Conservation (phyloP, 53 echinoderm and acorn worm species). For the Holothuria leucospilota region DNA sequence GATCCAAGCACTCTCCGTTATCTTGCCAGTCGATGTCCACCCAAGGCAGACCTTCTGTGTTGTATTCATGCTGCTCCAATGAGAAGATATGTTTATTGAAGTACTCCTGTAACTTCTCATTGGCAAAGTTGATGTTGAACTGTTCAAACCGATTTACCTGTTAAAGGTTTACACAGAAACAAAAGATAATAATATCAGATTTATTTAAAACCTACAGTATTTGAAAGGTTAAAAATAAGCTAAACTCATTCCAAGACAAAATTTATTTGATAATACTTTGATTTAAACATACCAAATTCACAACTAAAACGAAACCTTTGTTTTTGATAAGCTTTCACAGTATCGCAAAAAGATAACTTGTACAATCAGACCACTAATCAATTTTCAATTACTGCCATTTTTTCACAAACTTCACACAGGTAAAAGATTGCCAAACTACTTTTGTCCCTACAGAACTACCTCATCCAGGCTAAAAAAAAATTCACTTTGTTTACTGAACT, state of each 20-base stretch:
- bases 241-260: neutral
- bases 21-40: slow-evolving; percentile 98
- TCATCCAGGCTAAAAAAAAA: no score
- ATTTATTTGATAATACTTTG: no score
- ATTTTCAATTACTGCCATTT: no score
- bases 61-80: slow-evolving; percentile 97
- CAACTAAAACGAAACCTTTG: no score
- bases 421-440: no score
- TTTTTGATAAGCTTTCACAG: no score
- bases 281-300: no score
- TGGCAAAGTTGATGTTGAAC: slow-evolving; percentile 99
- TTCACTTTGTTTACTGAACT: no score
- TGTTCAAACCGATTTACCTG: slow-evolving; percentile 98
- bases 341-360: no score
- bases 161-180: neutral
- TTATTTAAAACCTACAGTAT: neutral
- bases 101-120: slow-evolving; percentile 99
- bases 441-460: no score
- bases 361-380: no score
- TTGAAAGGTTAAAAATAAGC: neutral
- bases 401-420: no score
- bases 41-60: slow-evolving; percentile 93
- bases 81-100: slow-evolving; percentile 99
- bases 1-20: slow-evolving; percentile 96
- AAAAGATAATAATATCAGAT: neutral